A percentile compares a stretch with the other conserved stretches of the same genome.
phyloP scores from a whole-genome alignment of 2,113 vertebrate genomes.

The Columbina picui region DNA sequence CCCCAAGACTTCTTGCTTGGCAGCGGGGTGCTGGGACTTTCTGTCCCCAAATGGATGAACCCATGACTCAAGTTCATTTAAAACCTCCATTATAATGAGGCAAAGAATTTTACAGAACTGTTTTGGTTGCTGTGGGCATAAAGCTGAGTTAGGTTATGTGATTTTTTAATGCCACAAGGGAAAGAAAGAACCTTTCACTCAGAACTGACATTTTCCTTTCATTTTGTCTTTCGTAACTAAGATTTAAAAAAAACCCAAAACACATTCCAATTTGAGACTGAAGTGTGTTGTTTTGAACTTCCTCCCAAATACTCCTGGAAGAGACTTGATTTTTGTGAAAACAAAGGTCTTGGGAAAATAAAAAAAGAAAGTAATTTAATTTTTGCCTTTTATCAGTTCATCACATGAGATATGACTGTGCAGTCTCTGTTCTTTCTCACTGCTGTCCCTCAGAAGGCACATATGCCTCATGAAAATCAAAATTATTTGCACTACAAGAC shows the following conservation, averaged over 20 bases:
- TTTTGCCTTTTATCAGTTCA: neutral
- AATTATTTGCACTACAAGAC: neutral
- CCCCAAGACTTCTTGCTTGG: neutral
- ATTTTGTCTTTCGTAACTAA: neutral
- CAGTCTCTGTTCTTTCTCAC: neutral
- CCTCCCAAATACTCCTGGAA: neutral
- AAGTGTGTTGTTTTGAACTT: neutral
- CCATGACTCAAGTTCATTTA: neutral
- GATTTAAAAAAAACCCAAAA: neutral
- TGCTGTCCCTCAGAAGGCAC: neutral
- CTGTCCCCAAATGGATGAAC: neutral
- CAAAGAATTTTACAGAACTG: neutral
- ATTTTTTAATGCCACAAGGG: neutral
- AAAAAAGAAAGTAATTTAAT: neutral
- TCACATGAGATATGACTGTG: neutral
- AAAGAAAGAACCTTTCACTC: neutral
- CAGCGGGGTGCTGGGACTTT: neutral
- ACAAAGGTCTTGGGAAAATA: neutral
- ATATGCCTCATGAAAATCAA: neutral
- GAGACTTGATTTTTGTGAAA: neutral
- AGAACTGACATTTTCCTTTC: neutral
- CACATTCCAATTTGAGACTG: neutral
- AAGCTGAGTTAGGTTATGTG: neutral
- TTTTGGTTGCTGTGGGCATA: neutral
- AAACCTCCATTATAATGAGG: neutral